These are phyloP conservation scores for Hemibates koningsi DNA, from an alignment of 2,113 vertebrate species.

Conservation along the genomic window DNA sequence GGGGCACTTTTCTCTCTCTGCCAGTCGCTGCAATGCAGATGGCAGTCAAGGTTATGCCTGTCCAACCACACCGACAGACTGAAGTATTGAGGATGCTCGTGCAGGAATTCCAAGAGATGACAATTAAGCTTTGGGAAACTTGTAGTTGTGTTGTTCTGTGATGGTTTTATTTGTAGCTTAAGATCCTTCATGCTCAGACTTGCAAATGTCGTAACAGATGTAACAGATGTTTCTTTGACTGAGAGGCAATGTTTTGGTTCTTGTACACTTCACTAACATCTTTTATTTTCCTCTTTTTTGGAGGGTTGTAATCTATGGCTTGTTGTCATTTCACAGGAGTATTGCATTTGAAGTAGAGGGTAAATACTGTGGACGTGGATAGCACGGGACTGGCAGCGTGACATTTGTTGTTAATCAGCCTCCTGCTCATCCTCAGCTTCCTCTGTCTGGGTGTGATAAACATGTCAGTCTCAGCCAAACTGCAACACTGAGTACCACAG, in stretches of 20 bases:
- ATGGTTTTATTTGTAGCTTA: neutral
- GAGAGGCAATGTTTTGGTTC: neutral
- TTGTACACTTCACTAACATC: neutral
- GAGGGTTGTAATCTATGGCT: neutral
- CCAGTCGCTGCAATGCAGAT: conserved; percentile 61
- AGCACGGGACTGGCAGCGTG: neutral
- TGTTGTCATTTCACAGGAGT: conserved; percentile 1
- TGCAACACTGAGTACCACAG: neutral
- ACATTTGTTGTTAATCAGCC: conserved; percentile 51
- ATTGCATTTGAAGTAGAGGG: conserved; percentile 7
- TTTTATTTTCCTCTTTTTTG: neutral
- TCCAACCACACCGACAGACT: neutral
- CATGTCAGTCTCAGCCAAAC: neutral
- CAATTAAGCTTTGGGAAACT: neutral
- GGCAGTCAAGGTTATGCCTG: conserved; percentile 53
- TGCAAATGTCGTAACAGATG: neutral
- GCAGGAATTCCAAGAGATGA: neutral
- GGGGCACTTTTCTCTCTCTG: neutral
- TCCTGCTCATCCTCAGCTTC: conserved; percentile 1
- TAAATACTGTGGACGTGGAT: neutral
- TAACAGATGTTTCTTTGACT: neutral
- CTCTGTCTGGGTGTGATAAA: conserved; percentile 25
- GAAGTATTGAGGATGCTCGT: neutral
- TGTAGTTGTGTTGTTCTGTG: neutral
- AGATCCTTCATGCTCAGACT: neutral